Base-by-base conservation (phyloP, 2,113 vertebrate genomes). In the Psephotus haematonotus region DNA sequence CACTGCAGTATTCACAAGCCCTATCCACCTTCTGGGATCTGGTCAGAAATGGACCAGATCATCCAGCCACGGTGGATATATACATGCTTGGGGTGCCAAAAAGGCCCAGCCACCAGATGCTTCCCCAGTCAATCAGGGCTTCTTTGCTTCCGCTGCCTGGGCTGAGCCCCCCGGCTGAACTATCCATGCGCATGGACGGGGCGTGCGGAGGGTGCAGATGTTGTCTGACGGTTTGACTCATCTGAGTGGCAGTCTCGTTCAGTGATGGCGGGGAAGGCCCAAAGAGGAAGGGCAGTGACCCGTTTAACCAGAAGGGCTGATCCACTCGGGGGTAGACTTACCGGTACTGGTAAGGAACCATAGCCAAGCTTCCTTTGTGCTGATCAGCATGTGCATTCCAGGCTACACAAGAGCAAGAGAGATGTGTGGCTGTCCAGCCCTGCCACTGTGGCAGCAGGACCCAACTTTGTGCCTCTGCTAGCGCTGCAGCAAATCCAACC, bases 221-320 rank as follows among this genome's bases (percentile, higher is more conserved):
- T 83, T 96, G 96, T 97, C 96, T 96, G 96, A 93, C 95, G 5
- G 96, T 97, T 97, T 96, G 95, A 95, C 95, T 97, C 93, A 97
- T 89, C 87, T 92, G 43, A 0, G 70, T 79, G 95, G 57, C 89
- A 95, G 95, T 96, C 95, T 97, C 96, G 24, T 96, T 96, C 31
- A 3, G 74, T 35, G 89, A 50, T 82, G 93, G 68, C 1, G 96
- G 96, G 96, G 94, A 96, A 97, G 96, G 89, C 95, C 96, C 96
- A 39, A 87, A 97, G 96, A 97, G 96, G 96, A 97, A 97, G 96
- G 57, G 96, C 96, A 97, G 77, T 79, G 96, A 97, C 94, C 96
- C 96, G 74, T 97, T 95, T 95, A 95, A 97, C 95, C 96, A 96
- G 89, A 95, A 75, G 37, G 84, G 77, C 65, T 92, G 94, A 95